Evolutionary conservation across 2,888 invertebrate genomes (phyloP), one percentile per base, ranked within the genome.

Genomic region (Carpatolechia fugitivella): DNA sequence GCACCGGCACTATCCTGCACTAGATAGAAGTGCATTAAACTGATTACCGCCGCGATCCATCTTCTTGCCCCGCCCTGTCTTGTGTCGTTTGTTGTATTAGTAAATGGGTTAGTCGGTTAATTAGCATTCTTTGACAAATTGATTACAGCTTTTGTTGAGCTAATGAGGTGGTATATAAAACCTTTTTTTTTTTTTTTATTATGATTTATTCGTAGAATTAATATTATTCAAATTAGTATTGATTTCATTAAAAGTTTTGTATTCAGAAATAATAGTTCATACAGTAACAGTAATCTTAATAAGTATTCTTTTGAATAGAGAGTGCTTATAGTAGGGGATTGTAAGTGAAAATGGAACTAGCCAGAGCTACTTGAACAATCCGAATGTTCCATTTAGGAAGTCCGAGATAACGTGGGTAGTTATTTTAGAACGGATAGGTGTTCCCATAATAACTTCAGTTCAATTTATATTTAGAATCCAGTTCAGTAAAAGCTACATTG

Each of bases 21-120:
- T 68, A 70, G 74, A 78, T 79, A 78, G 79, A 85, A 85, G 85
- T 82, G 81, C 86, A 87, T 87, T 87, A 85, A n/a, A 81, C 88
- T 86, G 85, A 87, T 86, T 88, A 85, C 80, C 66, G 69, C 70
- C 65, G 67, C 82, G 70, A 87, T 87, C 85, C 81, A 81, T 87
- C 86, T 86, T 87, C 74, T 67, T 49, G 31, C 31, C 56, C 29
- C 56, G 33, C 56, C 33, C 35, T 35, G 55, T 50, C 50, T 52
- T 52, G 20, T n/a, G 48, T 33, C 33, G 33, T 33, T 48, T 48
- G 48, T 48, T 48, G 48, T 48, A 48, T 48, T 33, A 48, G 48
- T 16, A 48, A 48, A 48, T 48, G 33, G 48, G 48, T 48, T 48
- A 48, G 20, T 48, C 14, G 48, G 48, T 2, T 44, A n/a, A 24